Percentiles rank a stretch among this genome's conserved stretches.
These are phyloP conservation scores for Drosophila kohkoa DNA, from an alignment of 1,140 invertebrate genomes.

Conservation along the genomic window DNA sequence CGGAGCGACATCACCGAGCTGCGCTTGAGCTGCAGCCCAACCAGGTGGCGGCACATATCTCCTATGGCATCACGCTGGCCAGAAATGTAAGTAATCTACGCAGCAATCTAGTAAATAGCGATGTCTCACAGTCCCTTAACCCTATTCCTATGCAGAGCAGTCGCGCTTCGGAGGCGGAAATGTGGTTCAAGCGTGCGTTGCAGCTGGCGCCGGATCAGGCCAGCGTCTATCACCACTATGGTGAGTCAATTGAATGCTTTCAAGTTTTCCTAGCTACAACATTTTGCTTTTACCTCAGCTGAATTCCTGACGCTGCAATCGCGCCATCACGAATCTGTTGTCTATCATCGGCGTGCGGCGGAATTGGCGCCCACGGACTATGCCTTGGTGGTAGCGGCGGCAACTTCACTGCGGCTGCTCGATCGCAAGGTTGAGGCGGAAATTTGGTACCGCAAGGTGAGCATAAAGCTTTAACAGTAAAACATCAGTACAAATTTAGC, in stretches of 20 bases:
- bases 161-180: conserved; percentile 92
- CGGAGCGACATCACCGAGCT: conserved; percentile 93
- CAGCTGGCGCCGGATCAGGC: conserved; percentile 93
- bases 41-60: conserved; percentile 95
- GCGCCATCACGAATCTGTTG: conserved; percentile 92
- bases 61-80: conserved; percentile 95
- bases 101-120: neutral
- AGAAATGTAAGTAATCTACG: conserved; percentile 90
- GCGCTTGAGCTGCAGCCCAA: conserved; percentile 93
- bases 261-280: too few relatives aligned
- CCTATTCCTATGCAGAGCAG: conserved; percentile 87
- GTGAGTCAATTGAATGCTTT: conserved; percentile 85
- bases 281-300: conserved; percentile 86
- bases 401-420: conserved; percentile 92
- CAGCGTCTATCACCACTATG: conserved; percentile 93
- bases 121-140: neutral
- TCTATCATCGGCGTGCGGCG: conserved; percentile 91
- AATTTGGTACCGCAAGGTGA: conserved; percentile 92
- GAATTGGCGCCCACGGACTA: conserved; percentile 92
- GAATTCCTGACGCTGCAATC: conserved; percentile 93
- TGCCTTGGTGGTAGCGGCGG: conserved; percentile 93
- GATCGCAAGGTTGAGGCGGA: conserved; percentile 92
- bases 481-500: too few relatives aligned
- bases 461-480: conserved; percentile 32
- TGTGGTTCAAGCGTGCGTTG: conserved; percentile 94